phyloP scores from a whole-genome alignment of 2,797 vertebrate species.

The Brotula barbata region DNA sequence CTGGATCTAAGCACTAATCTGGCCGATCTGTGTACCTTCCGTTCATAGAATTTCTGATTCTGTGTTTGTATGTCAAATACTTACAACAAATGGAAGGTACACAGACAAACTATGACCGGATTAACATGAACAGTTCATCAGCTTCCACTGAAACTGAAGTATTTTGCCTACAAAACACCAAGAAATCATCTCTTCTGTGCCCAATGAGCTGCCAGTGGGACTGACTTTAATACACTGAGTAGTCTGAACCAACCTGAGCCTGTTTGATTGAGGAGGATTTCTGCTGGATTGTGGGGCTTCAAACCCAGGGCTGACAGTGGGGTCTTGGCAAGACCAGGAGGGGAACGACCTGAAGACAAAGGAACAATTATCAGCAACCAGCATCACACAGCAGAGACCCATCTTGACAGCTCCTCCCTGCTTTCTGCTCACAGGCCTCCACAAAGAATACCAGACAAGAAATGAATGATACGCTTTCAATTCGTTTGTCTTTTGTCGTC shows the following conservation, averaged over 20 bases:
- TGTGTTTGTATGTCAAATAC: no score
- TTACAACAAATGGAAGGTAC: no score
- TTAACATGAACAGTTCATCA: no score
- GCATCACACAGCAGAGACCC: background rate
- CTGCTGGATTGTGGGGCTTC: conserved; percentile 95
- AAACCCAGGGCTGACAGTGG: conserved; percentile 93
- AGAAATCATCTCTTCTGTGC: no score
- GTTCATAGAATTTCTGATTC: no score
- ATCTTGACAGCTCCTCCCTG: conserved; percentile 62
- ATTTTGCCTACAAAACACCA: no score
- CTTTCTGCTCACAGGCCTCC: background rate
- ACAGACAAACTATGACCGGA: no score
- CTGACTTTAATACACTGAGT: background rate
- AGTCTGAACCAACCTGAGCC: conserved; percentile 81
- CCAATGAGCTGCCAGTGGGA: background rate
- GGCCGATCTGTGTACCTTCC: no score
- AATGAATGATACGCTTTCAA: no score
- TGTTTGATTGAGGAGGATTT: conserved; percentile 88
- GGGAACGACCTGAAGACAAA: conserved; percentile 85
- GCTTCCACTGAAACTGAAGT: no score
- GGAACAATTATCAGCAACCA: conserved; percentile 12
- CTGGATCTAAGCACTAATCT: no score
- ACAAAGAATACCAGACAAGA: no score
- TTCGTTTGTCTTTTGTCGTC: background rate
- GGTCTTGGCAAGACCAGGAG: conserved; percentile 94